phyloP scores from a whole-genome alignment of 37 sponge, comb jelly and placozoan genomes.

The Petrosia ficiformis region DNA sequence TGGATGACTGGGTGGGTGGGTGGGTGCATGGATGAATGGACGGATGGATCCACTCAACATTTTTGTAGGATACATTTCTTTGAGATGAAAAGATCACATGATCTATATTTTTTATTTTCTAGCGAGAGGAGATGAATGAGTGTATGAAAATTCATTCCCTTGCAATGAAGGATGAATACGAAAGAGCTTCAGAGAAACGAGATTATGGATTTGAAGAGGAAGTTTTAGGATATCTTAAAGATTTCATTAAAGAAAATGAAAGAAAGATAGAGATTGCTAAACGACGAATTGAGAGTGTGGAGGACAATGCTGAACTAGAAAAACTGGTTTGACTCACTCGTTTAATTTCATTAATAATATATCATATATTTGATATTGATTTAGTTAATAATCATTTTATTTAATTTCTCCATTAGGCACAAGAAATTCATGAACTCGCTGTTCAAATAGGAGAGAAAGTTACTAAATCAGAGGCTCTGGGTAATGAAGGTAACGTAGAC shows the following conservation, averaged over 20 bases:
- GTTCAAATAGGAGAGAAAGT: slow-evolving; percentile 95
- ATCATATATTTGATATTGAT: not conserved
- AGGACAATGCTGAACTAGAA: slow-evolving; percentile 83
- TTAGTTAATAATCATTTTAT: not conserved
- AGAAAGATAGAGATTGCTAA: slow-evolving; percentile 86
- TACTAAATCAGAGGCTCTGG: slow-evolving; percentile 91
- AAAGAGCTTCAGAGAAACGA: slow-evolving; percentile 74
- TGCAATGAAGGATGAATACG: slow-evolving; percentile 83
- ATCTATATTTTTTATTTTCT: not conserved
- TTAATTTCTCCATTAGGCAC: slow-evolving; percentile 22
- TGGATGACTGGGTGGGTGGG: too few species aligned
- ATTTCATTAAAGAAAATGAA: slow-evolving; percentile 85
- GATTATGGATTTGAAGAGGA: slow-evolving; percentile 96
- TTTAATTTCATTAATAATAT: not conserved
- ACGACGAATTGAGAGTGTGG: slow-evolving; percentile 75
- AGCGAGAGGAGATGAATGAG: slow-evolving; percentile 89
- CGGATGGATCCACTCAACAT: not conserved
- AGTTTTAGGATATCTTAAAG: slow-evolving; percentile 61
- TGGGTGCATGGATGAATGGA: too few species aligned
- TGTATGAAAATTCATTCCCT: slow-evolving; percentile 89
- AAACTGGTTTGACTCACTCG: not conserved
- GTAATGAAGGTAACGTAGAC: slow-evolving; percentile 92
- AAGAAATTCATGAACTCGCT: slow-evolving; percentile 85
- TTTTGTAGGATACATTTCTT: not conserved
- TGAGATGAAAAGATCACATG: not conserved